Evolutionary conservation across 2,888 invertebrate genomes (phyloP).

Genomic region (Pammene fasciana): DNA sequence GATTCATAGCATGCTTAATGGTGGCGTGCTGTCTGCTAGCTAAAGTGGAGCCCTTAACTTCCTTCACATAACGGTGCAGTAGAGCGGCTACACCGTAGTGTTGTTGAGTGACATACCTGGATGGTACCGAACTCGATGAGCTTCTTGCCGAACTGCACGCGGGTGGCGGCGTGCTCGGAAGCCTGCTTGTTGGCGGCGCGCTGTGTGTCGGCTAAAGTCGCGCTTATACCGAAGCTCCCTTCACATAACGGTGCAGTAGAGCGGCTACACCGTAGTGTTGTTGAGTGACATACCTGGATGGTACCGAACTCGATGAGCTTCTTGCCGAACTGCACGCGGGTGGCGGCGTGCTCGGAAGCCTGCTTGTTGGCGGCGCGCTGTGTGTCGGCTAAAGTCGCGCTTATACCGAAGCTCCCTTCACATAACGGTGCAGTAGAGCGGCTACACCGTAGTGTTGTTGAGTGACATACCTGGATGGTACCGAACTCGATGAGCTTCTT

Average conservation of each 20-base stretch:
- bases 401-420: too few relatives aligned
- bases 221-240: too few relatives aligned
- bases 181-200: slow-evolving; percentile 93
- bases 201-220: slow-evolving; percentile 97
- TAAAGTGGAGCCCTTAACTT: too few relatives aligned
- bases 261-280: background rate
- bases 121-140: slow-evolving; percentile 92
- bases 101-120: slow-evolving; percentile 70
- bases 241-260: background rate
- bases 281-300: background rate
- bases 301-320: too few relatives aligned
- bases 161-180: slow-evolving; percentile 93
- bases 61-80: background rate
- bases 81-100: background rate
- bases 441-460: background rate
- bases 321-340: too few relatives aligned
- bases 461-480: background rate
- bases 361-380: too few relatives aligned
- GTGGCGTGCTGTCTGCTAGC: slow-evolving; percentile 96
- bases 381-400: too few relatives aligned
- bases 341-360: too few relatives aligned
- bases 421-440: background rate
- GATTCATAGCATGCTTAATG: slow-evolving; percentile 94
- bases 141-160: slow-evolving; percentile 95
- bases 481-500: too few relatives aligned